Conservation (phyloP, 2,113 vertebrate genomes). For the Scomber japonicus region DNA sequence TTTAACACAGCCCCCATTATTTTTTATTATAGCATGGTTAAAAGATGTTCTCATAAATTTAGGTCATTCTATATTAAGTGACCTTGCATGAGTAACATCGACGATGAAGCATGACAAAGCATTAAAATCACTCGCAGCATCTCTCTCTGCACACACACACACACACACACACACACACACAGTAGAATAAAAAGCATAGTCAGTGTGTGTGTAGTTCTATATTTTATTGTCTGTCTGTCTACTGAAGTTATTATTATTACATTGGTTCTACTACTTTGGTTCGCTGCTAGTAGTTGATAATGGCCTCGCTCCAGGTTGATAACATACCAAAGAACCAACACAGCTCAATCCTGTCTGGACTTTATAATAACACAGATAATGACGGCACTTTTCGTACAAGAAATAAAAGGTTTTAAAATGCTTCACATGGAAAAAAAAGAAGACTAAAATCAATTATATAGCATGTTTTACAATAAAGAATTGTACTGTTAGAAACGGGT, state of each 20-base stretch:
- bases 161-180: neutral
- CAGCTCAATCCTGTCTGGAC: neutral
- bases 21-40: neutral
- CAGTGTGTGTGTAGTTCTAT: neutral
- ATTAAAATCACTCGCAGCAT: neutral
- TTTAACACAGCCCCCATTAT: neutral
- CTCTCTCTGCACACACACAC: neutral
- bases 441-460: too few relatives aligned
- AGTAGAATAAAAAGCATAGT: neutral
- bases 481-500: neutral
- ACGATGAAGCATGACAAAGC: slow-evolving; percentile 25
- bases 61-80: slow-evolving; percentile 34
- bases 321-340: slow-evolving; percentile 4
- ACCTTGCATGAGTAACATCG: slow-evolving; percentile 15
- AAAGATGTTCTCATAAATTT: neutral
- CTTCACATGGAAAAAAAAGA: neutral
- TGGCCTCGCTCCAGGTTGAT: neutral
- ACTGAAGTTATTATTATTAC: too few relatives aligned
- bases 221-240: slow-evolving; percentile 3
- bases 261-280: neutral
- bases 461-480: neutral
- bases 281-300: neutral
- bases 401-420: neutral
- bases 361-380: neutral
- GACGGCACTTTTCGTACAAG: neutral